Evolutionary conservation across 2,113 vertebrate genomes (phyloP).

Genomic region (Thermophis baileyi): DNA sequence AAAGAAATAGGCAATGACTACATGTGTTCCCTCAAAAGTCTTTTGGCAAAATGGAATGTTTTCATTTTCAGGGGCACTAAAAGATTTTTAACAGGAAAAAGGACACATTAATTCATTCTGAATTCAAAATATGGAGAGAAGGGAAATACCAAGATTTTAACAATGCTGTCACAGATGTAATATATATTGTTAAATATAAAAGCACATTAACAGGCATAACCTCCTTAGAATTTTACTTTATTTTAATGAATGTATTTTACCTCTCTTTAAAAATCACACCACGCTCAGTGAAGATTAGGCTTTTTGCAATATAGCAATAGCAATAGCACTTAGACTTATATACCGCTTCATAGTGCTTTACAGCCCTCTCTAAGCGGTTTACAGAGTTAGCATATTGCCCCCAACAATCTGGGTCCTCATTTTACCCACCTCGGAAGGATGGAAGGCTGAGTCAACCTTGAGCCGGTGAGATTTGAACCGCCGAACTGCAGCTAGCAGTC

Average conservation of each 20-base stretch:
- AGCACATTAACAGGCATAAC: background rate
- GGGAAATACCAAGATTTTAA: conserved; percentile 28
- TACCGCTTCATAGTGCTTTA: too few relatives aligned
- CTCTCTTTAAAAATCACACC: background rate
- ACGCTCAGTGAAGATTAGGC: background rate
- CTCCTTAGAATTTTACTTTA: background rate
- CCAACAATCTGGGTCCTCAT: too few relatives aligned
- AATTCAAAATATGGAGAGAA: conserved; percentile 1
- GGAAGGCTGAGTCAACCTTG: too few relatives aligned
- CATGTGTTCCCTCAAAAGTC: background rate
- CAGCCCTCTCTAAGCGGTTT: too few relatives aligned
- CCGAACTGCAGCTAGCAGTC: too few relatives aligned
- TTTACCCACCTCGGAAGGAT: too few relatives aligned
- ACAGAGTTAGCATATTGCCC: too few relatives aligned
- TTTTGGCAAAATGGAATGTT: background rate
- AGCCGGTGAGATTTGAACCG: too few relatives aligned
- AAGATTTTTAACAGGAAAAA: conserved; percentile 4
- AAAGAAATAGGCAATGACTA: conserved; percentile 5
- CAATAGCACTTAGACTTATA: too few relatives aligned
- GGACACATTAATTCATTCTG: background rate
- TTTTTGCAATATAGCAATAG: background rate
- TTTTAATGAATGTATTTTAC: background rate
- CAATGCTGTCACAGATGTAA: conserved; percentile 25
- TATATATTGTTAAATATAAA: background rate
- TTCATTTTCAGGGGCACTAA: conserved; percentile 25